Conservation (phyloP, 2,113 vertebrate genomes). For the Upupa epops region DNA sequence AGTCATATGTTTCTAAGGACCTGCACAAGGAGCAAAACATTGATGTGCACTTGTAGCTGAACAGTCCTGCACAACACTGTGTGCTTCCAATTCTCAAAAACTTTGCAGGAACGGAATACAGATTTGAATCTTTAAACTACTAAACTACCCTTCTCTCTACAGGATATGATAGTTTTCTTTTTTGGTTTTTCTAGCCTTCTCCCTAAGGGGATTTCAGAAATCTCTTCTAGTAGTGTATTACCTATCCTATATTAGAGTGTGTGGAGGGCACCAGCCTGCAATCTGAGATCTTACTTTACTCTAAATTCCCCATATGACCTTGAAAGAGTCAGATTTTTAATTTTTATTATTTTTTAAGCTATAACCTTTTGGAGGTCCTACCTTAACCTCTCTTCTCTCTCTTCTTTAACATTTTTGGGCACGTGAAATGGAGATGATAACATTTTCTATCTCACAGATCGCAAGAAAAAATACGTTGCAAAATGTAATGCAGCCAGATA, state of each 20-base stretch:
- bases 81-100: background rate
- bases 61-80: background rate
- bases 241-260: background rate
- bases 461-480: background rate
- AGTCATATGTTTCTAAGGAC: background rate
- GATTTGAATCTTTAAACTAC: background rate
- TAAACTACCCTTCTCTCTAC: background rate
- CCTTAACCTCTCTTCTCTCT: background rate
- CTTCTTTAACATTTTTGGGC: background rate
- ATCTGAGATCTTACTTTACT: background rate
- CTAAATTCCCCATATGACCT: background rate
- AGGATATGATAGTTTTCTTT: background rate
- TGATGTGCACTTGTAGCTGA: background rate
- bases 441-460: background rate
- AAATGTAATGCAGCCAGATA: background rate
- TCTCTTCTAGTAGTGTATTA: background rate
- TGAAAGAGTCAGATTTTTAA: background rate
- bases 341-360: background rate
- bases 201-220: background rate
- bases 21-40: background rate
- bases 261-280: background rate
- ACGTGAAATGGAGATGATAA: background rate
- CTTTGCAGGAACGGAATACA: background rate
- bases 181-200: background rate
- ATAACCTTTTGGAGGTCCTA: background rate